Conservation (phyloP, 2,888 invertebrate species). For the Amphipoea lucens region DNA sequence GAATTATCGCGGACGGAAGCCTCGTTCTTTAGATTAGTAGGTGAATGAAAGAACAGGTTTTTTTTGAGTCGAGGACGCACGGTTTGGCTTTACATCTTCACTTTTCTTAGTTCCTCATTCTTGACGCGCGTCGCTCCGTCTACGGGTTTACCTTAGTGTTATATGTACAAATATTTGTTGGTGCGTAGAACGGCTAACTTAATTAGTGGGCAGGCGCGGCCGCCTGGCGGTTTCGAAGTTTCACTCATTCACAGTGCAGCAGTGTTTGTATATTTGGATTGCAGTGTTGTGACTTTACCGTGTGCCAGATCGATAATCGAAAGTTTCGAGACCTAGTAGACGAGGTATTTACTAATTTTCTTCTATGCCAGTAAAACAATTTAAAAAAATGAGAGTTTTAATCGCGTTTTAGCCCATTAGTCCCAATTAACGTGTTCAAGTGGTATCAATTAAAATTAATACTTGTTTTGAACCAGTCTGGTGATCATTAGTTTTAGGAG, state of each 20-base stretch:
- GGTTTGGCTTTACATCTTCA: slow-evolving; percentile 77
- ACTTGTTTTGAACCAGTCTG: slow-evolving; percentile 40
- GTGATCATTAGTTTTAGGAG: slow-evolving; percentile 16
- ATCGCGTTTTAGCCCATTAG: slow-evolving; percentile 56
- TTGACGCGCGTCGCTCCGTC: slow-evolving; percentile 70
- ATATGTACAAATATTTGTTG: slow-evolving; percentile 67
- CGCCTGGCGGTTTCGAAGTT: slow-evolving; percentile 44
- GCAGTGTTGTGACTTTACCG: slow-evolving; percentile 73
- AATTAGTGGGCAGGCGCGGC: slow-evolving; percentile 76
- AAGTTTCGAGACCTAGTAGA: slow-evolving; percentile 54
- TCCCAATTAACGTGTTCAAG: slow-evolving; percentile 59
- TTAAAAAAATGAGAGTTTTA: slow-evolving; percentile 50
- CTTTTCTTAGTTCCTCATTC: slow-evolving; percentile 79
- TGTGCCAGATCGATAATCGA: slow-evolving; percentile 62
- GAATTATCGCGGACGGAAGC: slow-evolving; percentile 77
- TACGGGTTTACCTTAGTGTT: slow-evolving; percentile 64
- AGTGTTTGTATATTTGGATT: slow-evolving; percentile 77
- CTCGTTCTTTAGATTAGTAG: slow-evolving; percentile 83
- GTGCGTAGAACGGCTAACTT: slow-evolving; percentile 75
- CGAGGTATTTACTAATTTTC: slow-evolving; percentile 49
- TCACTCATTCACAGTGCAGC: slow-evolving; percentile 53
- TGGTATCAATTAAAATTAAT: slow-evolving; percentile 54
- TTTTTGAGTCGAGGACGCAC: slow-evolving; percentile 75
- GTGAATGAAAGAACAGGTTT: slow-evolving; percentile 85
- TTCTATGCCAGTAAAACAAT: slow-evolving; percentile 16